Evolutionary conservation across 2,797 vertebrate species (phyloP).

Genomic region (Gastrophryne carolinensis): DNA sequence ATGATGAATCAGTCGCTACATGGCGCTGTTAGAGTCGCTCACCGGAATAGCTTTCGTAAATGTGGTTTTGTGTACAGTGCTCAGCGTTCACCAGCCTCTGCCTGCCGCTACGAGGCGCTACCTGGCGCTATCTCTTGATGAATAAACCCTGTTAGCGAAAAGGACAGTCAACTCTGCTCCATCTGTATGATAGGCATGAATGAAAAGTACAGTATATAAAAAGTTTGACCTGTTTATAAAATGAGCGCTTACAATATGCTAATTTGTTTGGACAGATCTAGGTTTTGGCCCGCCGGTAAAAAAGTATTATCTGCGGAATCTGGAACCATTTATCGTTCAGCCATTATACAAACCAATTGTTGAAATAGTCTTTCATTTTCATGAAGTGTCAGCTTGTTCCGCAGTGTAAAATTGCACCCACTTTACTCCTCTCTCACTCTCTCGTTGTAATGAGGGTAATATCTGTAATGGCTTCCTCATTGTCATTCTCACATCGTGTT

Average conservation of each 20-base stretch:
- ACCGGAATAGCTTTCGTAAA: too few relatives aligned
- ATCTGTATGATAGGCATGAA: too few relatives aligned
- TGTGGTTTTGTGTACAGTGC: too few relatives aligned
- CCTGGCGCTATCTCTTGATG: too few relatives aligned
- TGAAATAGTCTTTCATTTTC: conserved; percentile 33
- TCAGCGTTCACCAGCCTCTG: too few relatives aligned
- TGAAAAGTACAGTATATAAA: neutral
- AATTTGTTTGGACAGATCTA: neutral
- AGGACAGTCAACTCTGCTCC: too few relatives aligned
- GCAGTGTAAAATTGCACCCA: conserved; percentile 11
- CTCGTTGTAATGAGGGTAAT: conserved; percentile 25
- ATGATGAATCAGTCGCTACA: too few relatives aligned
- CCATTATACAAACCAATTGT: conserved; percentile 36
- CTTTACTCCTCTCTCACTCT: conserved; percentile 12
- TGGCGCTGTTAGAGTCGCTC: too few relatives aligned
- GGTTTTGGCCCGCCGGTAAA: neutral
- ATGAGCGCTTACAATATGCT: neutral
- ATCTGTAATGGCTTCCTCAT: neutral
- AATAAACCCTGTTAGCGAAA: too few relatives aligned
- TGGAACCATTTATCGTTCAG: neutral
- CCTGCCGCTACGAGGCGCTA: too few relatives aligned
- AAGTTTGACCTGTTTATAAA: neutral
- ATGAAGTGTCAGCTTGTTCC: conserved; percentile 37
- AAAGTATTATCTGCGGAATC: conserved; percentile 25
- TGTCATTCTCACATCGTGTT: neutral